These are phyloP conservation scores for Microtus pennsylvanicus DNA, from an alignment of 2,113 vertebrate genomes.

Conservation along the genomic window DNA sequence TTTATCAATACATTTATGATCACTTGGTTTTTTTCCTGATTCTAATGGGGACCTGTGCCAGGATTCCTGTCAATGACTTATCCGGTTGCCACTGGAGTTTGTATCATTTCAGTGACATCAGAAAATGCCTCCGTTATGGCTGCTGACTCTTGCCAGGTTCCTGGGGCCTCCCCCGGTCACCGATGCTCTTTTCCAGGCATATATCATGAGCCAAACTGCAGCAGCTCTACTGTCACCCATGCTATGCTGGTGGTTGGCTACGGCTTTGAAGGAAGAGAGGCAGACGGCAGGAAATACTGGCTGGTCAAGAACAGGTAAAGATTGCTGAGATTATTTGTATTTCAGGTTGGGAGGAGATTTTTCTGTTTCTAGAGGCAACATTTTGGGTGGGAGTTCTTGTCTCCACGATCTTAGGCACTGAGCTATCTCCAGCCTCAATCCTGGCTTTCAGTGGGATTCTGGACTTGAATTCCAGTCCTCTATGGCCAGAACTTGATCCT, in stretches of 20 bases:
- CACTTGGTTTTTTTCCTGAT: background rate
- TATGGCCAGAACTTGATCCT: background rate
- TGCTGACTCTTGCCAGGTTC: background rate
- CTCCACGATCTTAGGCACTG: background rate
- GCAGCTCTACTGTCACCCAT: slow-evolving; percentile 93
- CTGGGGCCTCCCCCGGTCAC: background rate
- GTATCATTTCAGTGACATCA: background rate
- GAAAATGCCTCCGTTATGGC: background rate
- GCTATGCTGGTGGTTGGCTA: slow-evolving; percentile 96
- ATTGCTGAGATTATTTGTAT: background rate
- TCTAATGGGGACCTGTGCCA: background rate
- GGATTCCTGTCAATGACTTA: background rate
- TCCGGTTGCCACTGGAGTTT: background rate
- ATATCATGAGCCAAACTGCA: slow-evolving; percentile 94
- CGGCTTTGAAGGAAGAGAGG: slow-evolving; percentile 86
- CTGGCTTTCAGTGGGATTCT: background rate
- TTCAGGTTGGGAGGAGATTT: slow-evolving; percentile 26
- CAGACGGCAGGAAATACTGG: background rate
- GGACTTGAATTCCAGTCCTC: background rate
- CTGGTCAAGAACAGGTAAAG: background rate
- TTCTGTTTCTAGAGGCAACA: background rate
- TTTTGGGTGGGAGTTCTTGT: background rate
- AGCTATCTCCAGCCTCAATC: background rate
- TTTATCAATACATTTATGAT: background rate
- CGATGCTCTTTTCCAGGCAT: slow-evolving; percentile 88